Conservation (phyloP, 2,113 vertebrate genomes). For the Myotis brandtii region DNA sequence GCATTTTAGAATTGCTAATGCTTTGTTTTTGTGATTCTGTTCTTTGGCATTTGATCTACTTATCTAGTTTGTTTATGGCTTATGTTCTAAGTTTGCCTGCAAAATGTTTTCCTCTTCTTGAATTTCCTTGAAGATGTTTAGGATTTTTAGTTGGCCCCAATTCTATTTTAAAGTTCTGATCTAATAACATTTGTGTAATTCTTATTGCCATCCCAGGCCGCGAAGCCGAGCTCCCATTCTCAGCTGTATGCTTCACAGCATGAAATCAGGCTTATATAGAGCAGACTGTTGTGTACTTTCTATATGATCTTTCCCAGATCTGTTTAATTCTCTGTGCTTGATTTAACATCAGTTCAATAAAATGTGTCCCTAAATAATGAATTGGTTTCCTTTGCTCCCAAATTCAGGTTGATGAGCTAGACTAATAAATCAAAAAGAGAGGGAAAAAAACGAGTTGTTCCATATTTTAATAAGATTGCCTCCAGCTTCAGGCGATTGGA, state of each 20-base stretch:
- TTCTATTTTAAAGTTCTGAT: slow-evolving; percentile 74
- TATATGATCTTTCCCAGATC: background rate
- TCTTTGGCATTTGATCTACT: slow-evolving; percentile 75
- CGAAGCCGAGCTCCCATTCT: slow-evolving; percentile 44
- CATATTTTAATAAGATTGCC: slow-evolving; percentile 48
- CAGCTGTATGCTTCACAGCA: slow-evolving; percentile 52
- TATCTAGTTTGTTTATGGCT: slow-evolving; percentile 79
- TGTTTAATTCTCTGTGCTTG: background rate
- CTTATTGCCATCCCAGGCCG: slow-evolving; percentile 44
- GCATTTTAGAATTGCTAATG: slow-evolving; percentile 72
- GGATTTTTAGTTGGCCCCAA: slow-evolving; percentile 72
- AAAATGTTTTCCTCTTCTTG: slow-evolving; percentile 78
- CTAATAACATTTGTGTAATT: slow-evolving; percentile 76
- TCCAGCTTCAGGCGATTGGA: slow-evolving; percentile 34
- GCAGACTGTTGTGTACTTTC: slow-evolving; percentile 20
- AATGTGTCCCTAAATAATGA: slow-evolving; percentile 58
- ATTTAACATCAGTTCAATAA: slow-evolving; percentile 47
- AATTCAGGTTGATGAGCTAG: slow-evolving; percentile 44
- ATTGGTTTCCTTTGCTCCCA: slow-evolving; percentile 8
- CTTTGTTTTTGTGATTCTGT: slow-evolving; percentile 72
- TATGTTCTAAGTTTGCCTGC: slow-evolving; percentile 80
- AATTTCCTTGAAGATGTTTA: slow-evolving; percentile 79
- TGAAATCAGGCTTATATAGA: background rate
- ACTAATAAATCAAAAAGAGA: background rate
- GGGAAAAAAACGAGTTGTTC: background rate